Evolutionary conservation across 2,888 invertebrate species (phyloP).

Genomic region (Agrotis clavis): DNA sequence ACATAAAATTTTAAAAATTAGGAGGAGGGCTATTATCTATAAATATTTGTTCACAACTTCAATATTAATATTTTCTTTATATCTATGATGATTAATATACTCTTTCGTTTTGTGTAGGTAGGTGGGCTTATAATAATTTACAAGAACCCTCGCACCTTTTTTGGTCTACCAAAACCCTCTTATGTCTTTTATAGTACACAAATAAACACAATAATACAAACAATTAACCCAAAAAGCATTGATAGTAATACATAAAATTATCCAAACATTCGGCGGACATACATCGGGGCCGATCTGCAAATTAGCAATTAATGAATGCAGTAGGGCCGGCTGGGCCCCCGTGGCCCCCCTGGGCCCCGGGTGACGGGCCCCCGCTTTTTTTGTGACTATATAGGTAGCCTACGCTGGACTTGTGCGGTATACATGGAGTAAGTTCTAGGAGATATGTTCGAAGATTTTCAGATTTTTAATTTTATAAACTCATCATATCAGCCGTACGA

Average conservation of each 20-base stretch:
- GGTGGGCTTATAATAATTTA: no score
- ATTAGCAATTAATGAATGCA: constrained; percentile 90
- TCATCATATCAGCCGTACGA: no score
- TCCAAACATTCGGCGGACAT: constrained; percentile 69
- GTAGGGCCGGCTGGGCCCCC: constrained; percentile 72
- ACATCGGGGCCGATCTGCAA: constrained; percentile 86
- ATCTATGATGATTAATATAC: no score
- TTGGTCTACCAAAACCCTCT: background rate
- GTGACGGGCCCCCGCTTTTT: constrained; percentile 71
- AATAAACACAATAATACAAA: constrained; percentile 21
- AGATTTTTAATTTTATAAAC: background rate
- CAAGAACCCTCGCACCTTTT: background rate
- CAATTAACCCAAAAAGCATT: constrained; percentile 57
- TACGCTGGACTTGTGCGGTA: constrained; percentile 76
- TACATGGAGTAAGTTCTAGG: constrained; percentile 62
- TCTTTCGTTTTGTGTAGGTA: no score
- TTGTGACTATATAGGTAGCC: constrained; percentile 84
- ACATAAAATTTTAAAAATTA: no score
- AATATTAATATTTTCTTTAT: no score
- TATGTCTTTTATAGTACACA: background rate
- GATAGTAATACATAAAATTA: constrained; percentile 63
- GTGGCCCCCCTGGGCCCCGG: constrained; percentile 60
- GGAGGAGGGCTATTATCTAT: no score
- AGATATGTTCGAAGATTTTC: constrained; percentile 68
- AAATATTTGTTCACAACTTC: no score